Evolutionary conservation across 2,888 invertebrate species (phyloP).

Genomic region (Linyphia triangularis): DNA sequence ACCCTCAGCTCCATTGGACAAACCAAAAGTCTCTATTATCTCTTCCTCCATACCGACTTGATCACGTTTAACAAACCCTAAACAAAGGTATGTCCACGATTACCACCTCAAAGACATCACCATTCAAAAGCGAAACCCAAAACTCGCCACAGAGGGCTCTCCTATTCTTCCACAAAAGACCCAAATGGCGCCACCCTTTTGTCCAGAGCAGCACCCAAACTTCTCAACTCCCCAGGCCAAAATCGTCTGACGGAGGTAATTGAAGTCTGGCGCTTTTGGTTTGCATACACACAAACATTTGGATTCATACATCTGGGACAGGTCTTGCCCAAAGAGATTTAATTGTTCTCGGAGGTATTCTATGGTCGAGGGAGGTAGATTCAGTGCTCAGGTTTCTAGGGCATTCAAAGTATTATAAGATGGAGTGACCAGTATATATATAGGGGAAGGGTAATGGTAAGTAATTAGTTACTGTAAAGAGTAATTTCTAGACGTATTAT

Average conservation of each 20-base stretch:
- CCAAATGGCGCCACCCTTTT: slow-evolving; percentile 41
- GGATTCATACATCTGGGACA: slow-evolving; percentile 11
- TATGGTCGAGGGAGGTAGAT: not conserved
- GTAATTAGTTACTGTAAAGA: slow-evolving; percentile 45
- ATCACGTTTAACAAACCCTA: not conserved
- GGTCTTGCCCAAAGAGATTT: slow-evolving; percentile 16
- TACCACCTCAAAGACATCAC: slow-evolving; percentile 48
- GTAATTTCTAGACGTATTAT: slow-evolving; percentile 37
- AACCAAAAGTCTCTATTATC: not conserved
- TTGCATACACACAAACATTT: slow-evolving; percentile 22
- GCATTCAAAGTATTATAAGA: slow-evolving; percentile 45
- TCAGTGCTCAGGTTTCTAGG: slow-evolving; percentile 7
- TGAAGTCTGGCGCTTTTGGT: slow-evolving; percentile 47
- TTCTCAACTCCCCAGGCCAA: not conserved
- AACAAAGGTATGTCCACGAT: slow-evolving; percentile 23
- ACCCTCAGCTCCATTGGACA: not conserved
- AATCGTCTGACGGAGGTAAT: slow-evolving; percentile 37
- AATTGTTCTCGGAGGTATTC: slow-evolving; percentile 11
- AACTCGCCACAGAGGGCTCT: not conserved
- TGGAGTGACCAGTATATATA: slow-evolving; percentile 1
- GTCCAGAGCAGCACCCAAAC: not conserved
- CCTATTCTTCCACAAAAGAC: slow-evolving; percentile 24
- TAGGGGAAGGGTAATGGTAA: not conserved
- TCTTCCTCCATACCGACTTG: not conserved
- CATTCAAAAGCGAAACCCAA: slow-evolving; percentile 45